Base-by-base conservation (phyloP, 2,113 vertebrate species). In the Etheostoma cragini region DNA sequence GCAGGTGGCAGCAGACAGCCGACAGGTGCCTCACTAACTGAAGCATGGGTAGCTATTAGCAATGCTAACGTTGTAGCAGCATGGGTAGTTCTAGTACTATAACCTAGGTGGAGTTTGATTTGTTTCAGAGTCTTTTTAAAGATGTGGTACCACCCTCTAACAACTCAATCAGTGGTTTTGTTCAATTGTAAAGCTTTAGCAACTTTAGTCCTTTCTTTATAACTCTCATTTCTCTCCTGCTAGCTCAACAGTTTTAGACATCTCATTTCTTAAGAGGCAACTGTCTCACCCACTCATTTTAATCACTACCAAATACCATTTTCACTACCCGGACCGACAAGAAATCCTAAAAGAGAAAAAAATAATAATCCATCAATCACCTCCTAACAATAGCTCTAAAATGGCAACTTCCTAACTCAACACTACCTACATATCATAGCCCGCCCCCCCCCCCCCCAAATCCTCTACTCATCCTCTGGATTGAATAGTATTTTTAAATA, bases 121-220 rank as follows among this genome's bases (percentile, higher is more conserved):
- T 69, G 19, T 62, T 85, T 67, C 35, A 1, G 16, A 53, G 50
- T 56, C 6, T 46, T 67, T 73, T 64, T 5, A 68, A 38, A 42
- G 69, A 80, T 81, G 89, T 91, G 88, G 89, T 91, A 89, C 92
- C 93, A 91, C 90, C 89, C 77, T 94, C 88, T 93, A 90, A 91
- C 91, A 88, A 86, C 90, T 87, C 85, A 63, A 65, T 86, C 84
- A 81, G 84, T 89, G 87, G 79, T 80, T 83, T n/a, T 61, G 19
- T 47, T 85, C 24, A 45, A 47, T 26, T n/a, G 38, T 16, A 3
- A 62, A 46, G 17, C 38, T 49, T 8, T 42, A 46, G 26, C 5
- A 30, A 49, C 5, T 38, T 38, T 35, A 52, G 22, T 49, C 17
- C 2, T 68, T 75, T n/a, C 12, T 57, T 11, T 77, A 3, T 74